Conservation (phyloP, 2,797 vertebrate genomes). For the Hoplostethus atlanticus region DNA sequence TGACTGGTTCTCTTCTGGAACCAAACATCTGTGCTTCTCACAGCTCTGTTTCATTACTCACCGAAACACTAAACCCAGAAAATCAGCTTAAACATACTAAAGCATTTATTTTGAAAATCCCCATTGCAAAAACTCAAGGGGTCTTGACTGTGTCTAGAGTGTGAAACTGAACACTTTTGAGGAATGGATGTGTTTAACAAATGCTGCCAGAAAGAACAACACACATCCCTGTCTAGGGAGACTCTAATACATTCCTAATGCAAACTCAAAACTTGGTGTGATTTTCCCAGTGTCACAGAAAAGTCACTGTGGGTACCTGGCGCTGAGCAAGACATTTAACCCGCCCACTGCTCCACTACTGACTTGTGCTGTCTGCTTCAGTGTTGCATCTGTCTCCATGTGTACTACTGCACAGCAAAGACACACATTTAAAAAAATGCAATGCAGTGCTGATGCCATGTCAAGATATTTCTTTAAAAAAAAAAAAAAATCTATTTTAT, state of each 20-base stretch:
- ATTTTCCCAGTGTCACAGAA: slow-evolving; percentile 50
- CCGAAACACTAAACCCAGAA: slow-evolving; percentile 78
- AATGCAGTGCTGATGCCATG: no score
- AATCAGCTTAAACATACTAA: slow-evolving; percentile 72
- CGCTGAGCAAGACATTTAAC: slow-evolving; percentile 42
- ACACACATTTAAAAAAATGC: no score
- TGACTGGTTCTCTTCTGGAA: slow-evolving; percentile 66
- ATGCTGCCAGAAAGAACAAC: slow-evolving; percentile 72
- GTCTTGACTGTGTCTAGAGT: slow-evolving; percentile 64
- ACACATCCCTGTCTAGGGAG: slow-evolving; percentile 55
- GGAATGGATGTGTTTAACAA: slow-evolving; percentile 68
- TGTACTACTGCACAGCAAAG: neutral
- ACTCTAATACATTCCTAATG: slow-evolving; percentile 57
- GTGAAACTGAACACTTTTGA: slow-evolving; percentile 65
- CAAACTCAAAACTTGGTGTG: slow-evolving; percentile 41
- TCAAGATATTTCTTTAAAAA: no score
- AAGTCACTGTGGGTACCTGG: slow-evolving; percentile 10
- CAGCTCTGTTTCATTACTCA: slow-evolving; percentile 69
- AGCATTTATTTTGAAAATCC: slow-evolving; percentile 79
- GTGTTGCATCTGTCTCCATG: neutral
- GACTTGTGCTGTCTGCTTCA: slow-evolving; percentile 1
- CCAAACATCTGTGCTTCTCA: slow-evolving; percentile 75
- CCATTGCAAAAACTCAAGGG: slow-evolving; percentile 61
- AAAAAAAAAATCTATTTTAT: no score
- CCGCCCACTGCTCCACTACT: slow-evolving; percentile 17